Base-by-base conservation (phyloP, 2,797 vertebrate species). In the Iguana delicatissima region DNA sequence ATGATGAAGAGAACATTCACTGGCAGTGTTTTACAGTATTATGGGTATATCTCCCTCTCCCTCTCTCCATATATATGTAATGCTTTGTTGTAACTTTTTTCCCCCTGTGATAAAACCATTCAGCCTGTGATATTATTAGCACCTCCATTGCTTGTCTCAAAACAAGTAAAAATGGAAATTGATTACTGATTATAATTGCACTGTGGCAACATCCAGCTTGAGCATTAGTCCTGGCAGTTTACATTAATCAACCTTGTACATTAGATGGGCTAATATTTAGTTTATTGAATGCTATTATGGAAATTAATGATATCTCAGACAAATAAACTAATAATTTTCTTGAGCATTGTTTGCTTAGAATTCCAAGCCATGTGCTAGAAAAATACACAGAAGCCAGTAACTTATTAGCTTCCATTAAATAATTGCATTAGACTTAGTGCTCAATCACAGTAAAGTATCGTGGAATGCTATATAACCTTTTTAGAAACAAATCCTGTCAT, bases 151-250 rank as follows among this genome's bases (percentile, higher is more conserved):
- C 35, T 92, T 89, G 46, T 91, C 83, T 85, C 42, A 86, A 89
- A 80, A 85, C 38, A 94, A 93, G 55, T 3, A 89, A 93, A 83
- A 94, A 79, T 72, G n/a, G 64, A 72, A 91, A n/a, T 32, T 82
- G 83, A 93, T 93, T 92, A 64, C 29, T 67, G 86, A 86, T 94
- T 6, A 73, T 88, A 93, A 93, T 92, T 91, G 46, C 14, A 81
- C 22, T 91, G 59, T 90, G 50, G 35, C 57, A 91, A 67, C 52
- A 89, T 10, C 14, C 52, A 90, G 62, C 0, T 52, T 89, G 87
- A 80, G 57, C 42, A 20, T 94, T 82, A 89, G 88, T 42, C 16
- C 89, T 91, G 89, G 20, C 4, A 38, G 20, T 81, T 91, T 93
- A 50, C 57, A n/a, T 93, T 87, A 91, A 67, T 91, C 84, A 32